Conservation (phyloP, 23 tunicate species). For the Botrylloides violaceus region DNA sequence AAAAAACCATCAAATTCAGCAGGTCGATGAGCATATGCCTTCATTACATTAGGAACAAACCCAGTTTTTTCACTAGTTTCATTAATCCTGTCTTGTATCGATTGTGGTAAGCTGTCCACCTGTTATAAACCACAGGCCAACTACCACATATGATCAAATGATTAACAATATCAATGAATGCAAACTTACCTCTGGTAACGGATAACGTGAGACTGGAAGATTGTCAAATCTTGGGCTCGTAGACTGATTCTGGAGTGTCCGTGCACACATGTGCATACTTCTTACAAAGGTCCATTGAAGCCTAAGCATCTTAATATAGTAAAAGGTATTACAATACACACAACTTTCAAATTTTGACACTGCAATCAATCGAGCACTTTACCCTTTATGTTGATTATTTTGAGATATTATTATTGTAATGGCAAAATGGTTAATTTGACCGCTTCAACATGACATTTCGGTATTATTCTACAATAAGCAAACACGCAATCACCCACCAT, state of each 20-base stretch:
- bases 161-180: not conserved
- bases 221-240: conserved; percentile 8
- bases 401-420: too few species aligned
- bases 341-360: too few species aligned
- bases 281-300: too few species aligned
- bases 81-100: conserved; percentile 3
- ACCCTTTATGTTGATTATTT: too few species aligned
- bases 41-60: conserved; percentile 28
- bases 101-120: conserved; percentile 5
- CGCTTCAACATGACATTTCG: too few species aligned
- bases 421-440: too few species aligned
- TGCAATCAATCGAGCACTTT: too few species aligned
- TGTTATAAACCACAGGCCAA: not conserved
- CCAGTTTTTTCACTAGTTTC: conserved; percentile 22
- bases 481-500: too few species aligned
- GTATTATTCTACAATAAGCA: too few species aligned
- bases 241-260: not conserved
- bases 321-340: too few species aligned
- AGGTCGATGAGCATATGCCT: conserved; percentile 9
- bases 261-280: not conserved
- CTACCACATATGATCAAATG: not conserved
- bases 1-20: conserved; percentile 25
- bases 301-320: too few species aligned
- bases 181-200: conserved; percentile 12
- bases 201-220: conserved; percentile 17